These are phyloP conservation scores for Balaenoptera acutorostrata DNA, from an alignment of 2,113 vertebrate species.

Conservation along the genomic window DNA sequence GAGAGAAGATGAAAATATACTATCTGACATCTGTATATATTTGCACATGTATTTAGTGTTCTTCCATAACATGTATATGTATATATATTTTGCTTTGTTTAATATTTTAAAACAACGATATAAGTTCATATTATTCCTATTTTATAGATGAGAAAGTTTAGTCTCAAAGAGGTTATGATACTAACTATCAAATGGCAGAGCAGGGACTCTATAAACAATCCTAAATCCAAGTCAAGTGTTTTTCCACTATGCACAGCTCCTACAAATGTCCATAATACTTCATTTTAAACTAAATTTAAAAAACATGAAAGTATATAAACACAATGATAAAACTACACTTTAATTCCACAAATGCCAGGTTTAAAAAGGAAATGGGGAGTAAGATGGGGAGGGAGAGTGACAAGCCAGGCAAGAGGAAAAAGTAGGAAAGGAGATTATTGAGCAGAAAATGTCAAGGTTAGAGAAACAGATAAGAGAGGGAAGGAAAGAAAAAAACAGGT, in stretches of 20 bases:
- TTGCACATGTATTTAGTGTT: not conserved
- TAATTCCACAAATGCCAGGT: not conserved
- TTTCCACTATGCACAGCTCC: not conserved
- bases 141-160: not conserved
- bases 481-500: not conserved
- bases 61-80: not conserved
- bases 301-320: not conserved
- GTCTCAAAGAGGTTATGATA: not conserved
- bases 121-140: not conserved
- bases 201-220: not conserved
- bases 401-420: not conserved
- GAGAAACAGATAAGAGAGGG: not conserved
- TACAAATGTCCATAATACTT: not conserved
- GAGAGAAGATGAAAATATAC: not conserved
- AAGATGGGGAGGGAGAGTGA: not conserved
- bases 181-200: not conserved
- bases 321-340: not conserved
- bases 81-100: not conserved
- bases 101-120: not conserved
- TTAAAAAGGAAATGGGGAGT: not conserved
- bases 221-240: not conserved
- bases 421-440: not conserved
- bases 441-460: not conserved
- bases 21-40: not conserved
- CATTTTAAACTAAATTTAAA: constrained; percentile 6